Base-by-base conservation (phyloP, 2,888 invertebrate genomes). In the Caenorhabditis afra region DNA sequence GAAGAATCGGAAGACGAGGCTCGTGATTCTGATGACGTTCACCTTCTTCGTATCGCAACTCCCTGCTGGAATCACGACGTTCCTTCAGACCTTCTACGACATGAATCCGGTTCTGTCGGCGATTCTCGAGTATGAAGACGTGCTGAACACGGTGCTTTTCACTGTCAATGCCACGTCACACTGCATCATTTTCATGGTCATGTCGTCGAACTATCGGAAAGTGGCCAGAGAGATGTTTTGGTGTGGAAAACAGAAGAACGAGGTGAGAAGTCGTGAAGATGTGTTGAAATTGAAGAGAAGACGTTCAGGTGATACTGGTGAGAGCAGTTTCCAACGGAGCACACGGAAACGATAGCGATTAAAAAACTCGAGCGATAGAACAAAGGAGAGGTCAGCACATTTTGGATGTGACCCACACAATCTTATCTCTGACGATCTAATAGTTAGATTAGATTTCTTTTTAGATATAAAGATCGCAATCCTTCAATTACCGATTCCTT, bases 81-180 rank as follows among this genome's bases (percentile, higher is more conserved):
- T 20, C 22, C 49, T 49, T 14, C 49, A 49, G 22, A 10, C 22
- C 22, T 49, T 22, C 49, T 22, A 49, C 29, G 29, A 5, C 29
- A 7, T 29, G 29, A 29, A 29, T 29, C 4, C 7, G 29, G 29
- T 29, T 29, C 29, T 29, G 29, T n/a, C n/a, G n/a, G n/a, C n/a
- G n/a, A n/a, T 47, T 47, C 20, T 47, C 18, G 49, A 49, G 22
- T 49, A 49, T 49, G 5, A 22, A 22, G 22, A 3, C 7, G 49
- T 49, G 3, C 0, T 62, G 12, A 49, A 20, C 8, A 49, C 61
- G 2, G 20, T 37, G 5, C 20, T 62, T 0, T 62, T 62, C 20
- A 62, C 61, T 4, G 11, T 62, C 18, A 62, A 49, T 45, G 49
- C 61, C 37, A 49, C 49, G 11, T 49, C 22, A 18, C 61, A 62